Percentiles rank a stretch among this genome's conserved stretches.
phyloP scores from a whole-genome alignment of 2,797 vertebrate species.

The Labeo calbasu region DNA sequence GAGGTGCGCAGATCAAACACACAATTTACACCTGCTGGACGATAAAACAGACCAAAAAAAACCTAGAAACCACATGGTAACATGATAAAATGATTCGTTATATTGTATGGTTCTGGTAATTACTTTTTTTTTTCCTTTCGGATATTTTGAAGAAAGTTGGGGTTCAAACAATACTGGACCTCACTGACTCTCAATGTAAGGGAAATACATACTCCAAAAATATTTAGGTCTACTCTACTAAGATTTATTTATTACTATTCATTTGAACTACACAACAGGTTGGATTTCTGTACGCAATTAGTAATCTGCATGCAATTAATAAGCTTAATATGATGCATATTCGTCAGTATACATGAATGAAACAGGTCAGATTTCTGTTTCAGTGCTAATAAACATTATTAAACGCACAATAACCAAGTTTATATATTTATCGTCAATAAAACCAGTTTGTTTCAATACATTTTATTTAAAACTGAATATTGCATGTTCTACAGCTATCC shows the following conservation, averaged over 20 bases:
- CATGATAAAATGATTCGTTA: not conserved
- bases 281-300: not conserved
- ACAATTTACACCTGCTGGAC: not conserved
- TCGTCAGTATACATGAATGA: too few relatives aligned
- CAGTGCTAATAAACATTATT: too few relatives aligned
- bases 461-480: too few relatives aligned
- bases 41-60: not conserved
- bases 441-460: too few relatives aligned
- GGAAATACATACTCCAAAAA: not conserved
- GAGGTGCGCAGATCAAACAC: not conserved
- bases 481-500: too few relatives aligned
- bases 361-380: too few relatives aligned
- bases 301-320: not conserved
- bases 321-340: not conserved
- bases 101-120: not conserved
- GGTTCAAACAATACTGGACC: not conserved
- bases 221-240: not conserved
- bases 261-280: not conserved
- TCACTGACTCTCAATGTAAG: not conserved
- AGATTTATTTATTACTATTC: not conserved
- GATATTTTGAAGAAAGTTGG: not conserved
- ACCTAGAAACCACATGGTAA: not conserved
- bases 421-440: too few relatives aligned
- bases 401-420: too few relatives aligned
- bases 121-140: not conserved